phyloP scores from a whole-genome alignment of 2,113 vertebrate species.

The Dromas ardeola region DNA sequence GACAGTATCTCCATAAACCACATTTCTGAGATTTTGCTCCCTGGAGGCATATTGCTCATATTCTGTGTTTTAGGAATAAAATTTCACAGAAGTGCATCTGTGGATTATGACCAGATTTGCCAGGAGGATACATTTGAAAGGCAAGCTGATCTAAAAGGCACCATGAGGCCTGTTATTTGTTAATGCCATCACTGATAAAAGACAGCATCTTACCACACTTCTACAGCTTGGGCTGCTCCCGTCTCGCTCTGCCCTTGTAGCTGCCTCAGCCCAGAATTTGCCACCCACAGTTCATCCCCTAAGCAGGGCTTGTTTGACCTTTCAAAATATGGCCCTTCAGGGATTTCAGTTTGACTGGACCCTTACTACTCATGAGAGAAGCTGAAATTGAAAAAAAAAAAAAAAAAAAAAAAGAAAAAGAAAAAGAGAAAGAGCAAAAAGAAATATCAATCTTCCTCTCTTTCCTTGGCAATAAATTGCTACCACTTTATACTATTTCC shows the following conservation, averaged over 20 bases:
- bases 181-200: not conserved
- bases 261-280: not conserved
- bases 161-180: not conserved
- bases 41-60: not conserved
- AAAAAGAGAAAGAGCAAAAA: not conserved
- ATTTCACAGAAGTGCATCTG: not conserved
- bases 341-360: not conserved
- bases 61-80: not conserved
- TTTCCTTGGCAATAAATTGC: not conserved
- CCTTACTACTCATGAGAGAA: not conserved
- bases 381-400: not conserved
- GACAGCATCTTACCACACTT: not conserved
- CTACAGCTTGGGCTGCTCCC: not conserved
- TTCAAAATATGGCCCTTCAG: not conserved
- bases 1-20: not conserved
- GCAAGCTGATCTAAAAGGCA: not conserved
- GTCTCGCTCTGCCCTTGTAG: not conserved
- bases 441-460: not conserved
- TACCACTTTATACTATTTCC: not conserved
- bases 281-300: slow-evolving; percentile 7
- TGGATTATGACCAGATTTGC: not conserved
- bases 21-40: not conserved
- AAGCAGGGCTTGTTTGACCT: not conserved
- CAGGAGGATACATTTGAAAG: not conserved
- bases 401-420: not conserved